Conservation (phyloP, 2,113 vertebrate genomes). For the Thinocorus orbignyianus region DNA sequence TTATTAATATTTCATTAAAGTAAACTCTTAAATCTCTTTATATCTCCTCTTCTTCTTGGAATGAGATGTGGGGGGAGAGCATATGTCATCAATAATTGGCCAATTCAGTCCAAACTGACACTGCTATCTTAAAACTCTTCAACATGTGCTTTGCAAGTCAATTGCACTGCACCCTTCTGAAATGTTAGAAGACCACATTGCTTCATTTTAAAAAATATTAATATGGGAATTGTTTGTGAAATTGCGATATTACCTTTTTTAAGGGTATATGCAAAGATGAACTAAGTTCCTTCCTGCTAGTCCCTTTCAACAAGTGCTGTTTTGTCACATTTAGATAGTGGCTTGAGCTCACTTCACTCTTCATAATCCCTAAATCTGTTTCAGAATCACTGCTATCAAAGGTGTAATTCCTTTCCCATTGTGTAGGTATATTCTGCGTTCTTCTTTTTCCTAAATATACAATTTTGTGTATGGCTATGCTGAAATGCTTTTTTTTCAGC, state of each 20-base stretch:
- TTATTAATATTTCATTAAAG: too few species aligned
- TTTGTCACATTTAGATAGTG: neutral
- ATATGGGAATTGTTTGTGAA: neutral
- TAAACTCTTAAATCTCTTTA: too few species aligned
- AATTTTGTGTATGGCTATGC: neutral
- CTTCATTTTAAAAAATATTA: neutral
- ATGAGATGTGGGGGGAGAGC: too few species aligned
- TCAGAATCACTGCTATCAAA: neutral
- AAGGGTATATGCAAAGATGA: neutral
- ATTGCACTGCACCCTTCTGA: neutral
- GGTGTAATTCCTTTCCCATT: neutral
- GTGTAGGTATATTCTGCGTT: neutral
- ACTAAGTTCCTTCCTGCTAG: neutral
- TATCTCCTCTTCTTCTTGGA: too few species aligned
- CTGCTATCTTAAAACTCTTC: neutral
- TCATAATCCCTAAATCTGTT: neutral
- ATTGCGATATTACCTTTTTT: neutral
- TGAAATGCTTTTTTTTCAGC: neutral
- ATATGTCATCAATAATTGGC: too few species aligned
- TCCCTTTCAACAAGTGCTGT: neutral
- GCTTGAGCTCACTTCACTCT: neutral
- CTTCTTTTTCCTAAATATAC: neutral
- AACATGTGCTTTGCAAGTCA: neutral
- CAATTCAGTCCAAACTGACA: neutral
- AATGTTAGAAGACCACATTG: neutral